Conservation (phyloP, 2,797 vertebrate genomes). For the Uromys caudimaculatus region DNA sequence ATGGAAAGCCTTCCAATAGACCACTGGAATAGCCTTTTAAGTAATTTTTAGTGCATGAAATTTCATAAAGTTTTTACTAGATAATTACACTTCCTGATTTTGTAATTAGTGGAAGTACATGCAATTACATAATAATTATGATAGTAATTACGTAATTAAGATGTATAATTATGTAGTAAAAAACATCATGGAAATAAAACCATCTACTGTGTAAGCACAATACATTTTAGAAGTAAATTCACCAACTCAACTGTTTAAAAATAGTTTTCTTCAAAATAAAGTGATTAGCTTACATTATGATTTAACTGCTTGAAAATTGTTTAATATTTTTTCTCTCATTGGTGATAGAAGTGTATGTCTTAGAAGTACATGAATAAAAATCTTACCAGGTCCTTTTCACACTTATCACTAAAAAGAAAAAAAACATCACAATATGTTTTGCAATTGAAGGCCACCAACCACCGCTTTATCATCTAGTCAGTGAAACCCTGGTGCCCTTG, state of each 20-base stretch:
- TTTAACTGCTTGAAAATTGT: slow-evolving; percentile 86
- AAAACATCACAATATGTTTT: slow-evolving; percentile 67
- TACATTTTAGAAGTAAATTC: slow-evolving; percentile 91
- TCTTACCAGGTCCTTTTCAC: slow-evolving; percentile 74
- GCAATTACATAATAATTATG: slow-evolving; percentile 93
- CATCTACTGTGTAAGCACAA: slow-evolving; percentile 91
- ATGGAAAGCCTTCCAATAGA: slow-evolving; percentile 80
- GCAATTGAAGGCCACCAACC: slow-evolving; percentile 66
- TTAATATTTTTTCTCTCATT: slow-evolving; percentile 69
- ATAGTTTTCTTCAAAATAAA: slow-evolving; percentile 89
- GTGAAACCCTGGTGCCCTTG: neutral
- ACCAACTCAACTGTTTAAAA: slow-evolving; percentile 88
- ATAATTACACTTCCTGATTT: slow-evolving; percentile 93
- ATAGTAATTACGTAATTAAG: slow-evolving; percentile 92
- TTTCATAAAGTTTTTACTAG: slow-evolving; percentile 91
- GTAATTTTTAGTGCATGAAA: slow-evolving; percentile 89
- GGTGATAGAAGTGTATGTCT: slow-evolving; percentile 74
- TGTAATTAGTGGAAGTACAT: slow-evolving; percentile 92
- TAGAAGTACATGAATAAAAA: slow-evolving; percentile 83
- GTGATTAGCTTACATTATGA: slow-evolving; percentile 86
- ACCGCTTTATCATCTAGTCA: neutral
- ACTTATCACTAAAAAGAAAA: slow-evolving; percentile 70
- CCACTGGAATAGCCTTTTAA: slow-evolving; percentile 89
- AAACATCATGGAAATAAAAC: slow-evolving; percentile 93
- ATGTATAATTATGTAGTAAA: slow-evolving; percentile 93